Base-by-base conservation (phyloP, 2,888 invertebrate genomes). In the Netelia inedita region DNA sequence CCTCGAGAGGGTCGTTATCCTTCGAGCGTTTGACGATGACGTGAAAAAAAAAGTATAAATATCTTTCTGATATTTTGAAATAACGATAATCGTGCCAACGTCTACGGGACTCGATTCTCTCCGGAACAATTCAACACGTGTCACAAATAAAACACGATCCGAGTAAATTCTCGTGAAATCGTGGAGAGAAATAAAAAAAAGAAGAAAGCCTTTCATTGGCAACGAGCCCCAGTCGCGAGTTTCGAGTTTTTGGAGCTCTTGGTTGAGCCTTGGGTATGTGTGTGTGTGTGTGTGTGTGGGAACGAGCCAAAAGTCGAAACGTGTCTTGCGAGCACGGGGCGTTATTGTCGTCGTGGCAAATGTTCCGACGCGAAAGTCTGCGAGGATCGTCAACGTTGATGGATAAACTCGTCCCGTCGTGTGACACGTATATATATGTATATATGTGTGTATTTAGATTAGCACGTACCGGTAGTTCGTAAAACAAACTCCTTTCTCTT, bases 121-220 rank as follows among this genome's bases (percentile, higher is more conserved):
- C 5, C 35, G 19, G 21, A 50, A 68, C 55, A 71, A 82, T 66
- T 65, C 76, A 71, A 76, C 82, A 82, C 71, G 82, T 82, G 82
- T 66, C 50, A 65, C 46, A 55, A 66, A 76, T 72, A 72, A 75
- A 81, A 75, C 69, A 46, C 43, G 53, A 55, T 53, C 74, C 74
- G 41, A 55, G 71, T 35, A 35, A 55, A 63, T 71, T 63, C 19
- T 57, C 19, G 19, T 3, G 5, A 35, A 66, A 57, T 66, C 16
- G 16, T 21, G 19, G 59, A 43, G 68, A 55, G 43, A 41, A 66
- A 68, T 78, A 16, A 28, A 46, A 23, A 41, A 21, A 50, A 55
- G 14, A n/a, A 46, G 72, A n/a, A 50, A 55, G 14, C 10, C 16
- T 76, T 11, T 50, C 41, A 43, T 65, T 76, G 83, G 71, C 72